Evolutionary conservation across 2,113 vertebrate species (phyloP), one percentile per base, ranked within the genome.

Genomic region (Lagenorhynchus albirostris): DNA sequence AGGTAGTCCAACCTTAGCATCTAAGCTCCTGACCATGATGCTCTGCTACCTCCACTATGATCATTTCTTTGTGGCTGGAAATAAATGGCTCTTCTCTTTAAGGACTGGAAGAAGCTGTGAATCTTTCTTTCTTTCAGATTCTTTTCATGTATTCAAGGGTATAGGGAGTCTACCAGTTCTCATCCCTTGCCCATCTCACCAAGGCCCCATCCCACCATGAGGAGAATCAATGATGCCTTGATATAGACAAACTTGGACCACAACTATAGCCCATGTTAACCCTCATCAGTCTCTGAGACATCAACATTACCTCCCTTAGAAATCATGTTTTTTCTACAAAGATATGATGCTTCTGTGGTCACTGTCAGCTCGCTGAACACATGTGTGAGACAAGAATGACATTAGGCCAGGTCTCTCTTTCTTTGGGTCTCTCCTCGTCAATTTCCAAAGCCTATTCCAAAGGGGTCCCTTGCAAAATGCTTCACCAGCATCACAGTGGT

Each of bases 231-330:
- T 23, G 33, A 63, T 10, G 9, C 13, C 6, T n/a, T 14, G 7
- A 62, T 33, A 7, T 0, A 53, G 15, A 33, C 23, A 2, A 1
- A 41, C 17, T 20, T 41, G 36, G n/a, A 83, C 5, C 13, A 58
- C 6, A 12, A 38, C 0, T 5, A 53, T 0, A 25, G n/a, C 55
- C 36, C 5, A 21, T 6, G 26, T 33, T 55, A n/a, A 91, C 81
- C 73, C 31, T 53, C 8, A 74, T n/a, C 60, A 17, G 55, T 86
- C 41, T 76, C 9, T 18, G 33, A 89, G 82, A 58, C 31, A 65
- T 41, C 44, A 85, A 41, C 10, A 77, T 20, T 3, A 73, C 36
- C 47, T 82, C 8, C 74, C 38, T 87, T 67, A 63, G 86, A 80
- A 76, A 71, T 68, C 58, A 6, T 38, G 33, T 73, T 94, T 62